Evolutionary conservation across 1,140 invertebrate genomes (phyloP), one percentile per base, ranked within the genome.

Genomic region (Hydropsyche tenuis): DNA sequence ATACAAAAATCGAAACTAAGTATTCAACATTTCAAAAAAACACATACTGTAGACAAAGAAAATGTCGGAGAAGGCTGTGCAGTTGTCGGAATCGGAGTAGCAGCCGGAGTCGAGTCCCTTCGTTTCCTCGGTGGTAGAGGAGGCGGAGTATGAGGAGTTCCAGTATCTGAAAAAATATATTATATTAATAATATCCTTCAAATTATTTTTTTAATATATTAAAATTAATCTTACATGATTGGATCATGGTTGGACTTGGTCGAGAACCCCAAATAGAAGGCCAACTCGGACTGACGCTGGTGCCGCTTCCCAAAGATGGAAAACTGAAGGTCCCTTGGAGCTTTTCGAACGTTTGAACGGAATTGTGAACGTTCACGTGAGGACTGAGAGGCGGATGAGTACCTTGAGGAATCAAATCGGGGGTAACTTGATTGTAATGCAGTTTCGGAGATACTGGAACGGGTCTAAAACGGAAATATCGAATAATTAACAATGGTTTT

Each of bases 91-190:
- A 78, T 78, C 12, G 82, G 82, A 42, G 68, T 70, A 30, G 80
- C 81, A 66, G 80, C 78, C n/a, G 81, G 82, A 63, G 81, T 79
- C 25, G 82, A 83, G 77, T 85, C 83, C 6, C 82, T 74, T 0
- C 82, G 69, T 0, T 81, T 78, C 0, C 84, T 79, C 22, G 84
- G 84, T 6, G 84, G 84, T 48, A 85, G 78, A 6, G 84, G 84
- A 0, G 84, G 84, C 2, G 84, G 84, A 5, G 81, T 78, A 25
- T 74, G 74, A 16, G 77, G 74, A 64, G 45, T 63, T 16, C 43
- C n/a, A 12, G 68, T 30, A 74, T 30, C 53, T 74, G 25, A n/a
- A 43, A 69, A 68, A 48, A 66, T 14, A 80, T 4, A 37, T 37
- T 37, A 37, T 37, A 37, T 4, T 4, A 37, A 37, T 37, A 37